A percentile compares a stretch with the other conserved stretches of the same genome.
Conservation (phyloP, 2,113 vertebrate species). For the Tragelaphus scriptus region DNA sequence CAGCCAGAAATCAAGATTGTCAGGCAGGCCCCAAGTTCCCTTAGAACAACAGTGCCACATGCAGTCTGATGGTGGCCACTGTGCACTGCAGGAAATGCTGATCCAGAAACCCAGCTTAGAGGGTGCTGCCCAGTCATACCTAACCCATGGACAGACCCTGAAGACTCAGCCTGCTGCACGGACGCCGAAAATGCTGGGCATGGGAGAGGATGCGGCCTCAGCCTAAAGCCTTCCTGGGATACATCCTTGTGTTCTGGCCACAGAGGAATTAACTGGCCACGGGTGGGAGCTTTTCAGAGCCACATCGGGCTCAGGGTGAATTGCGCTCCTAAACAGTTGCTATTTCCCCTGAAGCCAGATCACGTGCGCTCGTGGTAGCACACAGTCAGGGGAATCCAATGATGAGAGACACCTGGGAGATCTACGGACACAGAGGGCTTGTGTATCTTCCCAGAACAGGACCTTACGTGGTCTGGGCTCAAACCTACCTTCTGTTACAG, state of each 20-base stretch:
- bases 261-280: not conserved
- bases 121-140: not conserved
- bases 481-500: not conserved
- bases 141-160: not conserved
- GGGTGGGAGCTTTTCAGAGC: not conserved
- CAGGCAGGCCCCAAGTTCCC: not conserved
- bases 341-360: not conserved
- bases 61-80: fast-evolving
- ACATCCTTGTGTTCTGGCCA: not conserved
- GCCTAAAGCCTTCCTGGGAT: not conserved
- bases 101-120: not conserved
- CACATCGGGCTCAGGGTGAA: not conserved
- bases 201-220: not conserved
- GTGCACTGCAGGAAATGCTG: not conserved
- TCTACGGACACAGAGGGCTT: not conserved
- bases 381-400: not conserved
- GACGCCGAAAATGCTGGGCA: fast-evolving
- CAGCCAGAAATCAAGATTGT: not conserved
- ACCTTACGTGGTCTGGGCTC: not conserved
- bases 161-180: not conserved
- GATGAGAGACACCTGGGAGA: not conserved
- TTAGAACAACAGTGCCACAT: not conserved
- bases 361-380: not conserved
- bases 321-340: not conserved
- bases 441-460: not conserved